Conservation (phyloP, 1,140 invertebrate genomes). For the Hylyphantes graminicola region DNA sequence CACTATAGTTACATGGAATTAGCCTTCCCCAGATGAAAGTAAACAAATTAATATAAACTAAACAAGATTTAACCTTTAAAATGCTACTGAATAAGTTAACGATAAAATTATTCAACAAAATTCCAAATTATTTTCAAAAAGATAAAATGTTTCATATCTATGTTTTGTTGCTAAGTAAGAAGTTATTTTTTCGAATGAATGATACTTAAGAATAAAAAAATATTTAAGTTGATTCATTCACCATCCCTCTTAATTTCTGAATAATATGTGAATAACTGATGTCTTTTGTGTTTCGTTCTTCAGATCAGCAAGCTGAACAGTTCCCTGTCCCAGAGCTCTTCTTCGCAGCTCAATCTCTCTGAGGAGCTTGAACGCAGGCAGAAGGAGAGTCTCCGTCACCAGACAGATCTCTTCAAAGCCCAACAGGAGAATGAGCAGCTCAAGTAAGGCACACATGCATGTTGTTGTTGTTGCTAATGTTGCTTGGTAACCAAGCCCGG, state of each 20-base stretch:
- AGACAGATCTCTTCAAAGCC: constrained; percentile 21
- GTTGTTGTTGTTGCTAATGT: no score
- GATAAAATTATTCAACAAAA: no score
- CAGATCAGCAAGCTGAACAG: not conserved
- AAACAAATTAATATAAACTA: no score
- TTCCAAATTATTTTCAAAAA: not conserved
- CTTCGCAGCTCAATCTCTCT: constrained; percentile 25
- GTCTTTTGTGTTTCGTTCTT: not conserved
- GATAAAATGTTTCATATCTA: not conserved
- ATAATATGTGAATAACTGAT: not conserved
- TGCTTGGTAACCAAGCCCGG: no score
- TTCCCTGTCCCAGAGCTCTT: constrained; percentile 26
- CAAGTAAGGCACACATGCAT: constrained; percentile 4
- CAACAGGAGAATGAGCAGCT: constrained; percentile 14
- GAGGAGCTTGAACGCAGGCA: constrained; percentile 29
- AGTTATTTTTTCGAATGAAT: not conserved
- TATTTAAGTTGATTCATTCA: not conserved
- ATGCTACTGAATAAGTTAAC: no score
- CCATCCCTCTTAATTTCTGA: not conserved
- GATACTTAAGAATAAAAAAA: not conserved
- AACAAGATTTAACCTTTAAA: no score
- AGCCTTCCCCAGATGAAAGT: no score
- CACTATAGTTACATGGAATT: no score
- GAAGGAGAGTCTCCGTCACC: constrained; percentile 14
- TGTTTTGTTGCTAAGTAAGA: not conserved